Percentiles rank a stretch among this genome's conserved stretches.
These are phyloP conservation scores for Caenorhabditis drosophilae DNA, from an alignment of 2,888 invertebrate genomes.

Conservation along the genomic window DNA sequence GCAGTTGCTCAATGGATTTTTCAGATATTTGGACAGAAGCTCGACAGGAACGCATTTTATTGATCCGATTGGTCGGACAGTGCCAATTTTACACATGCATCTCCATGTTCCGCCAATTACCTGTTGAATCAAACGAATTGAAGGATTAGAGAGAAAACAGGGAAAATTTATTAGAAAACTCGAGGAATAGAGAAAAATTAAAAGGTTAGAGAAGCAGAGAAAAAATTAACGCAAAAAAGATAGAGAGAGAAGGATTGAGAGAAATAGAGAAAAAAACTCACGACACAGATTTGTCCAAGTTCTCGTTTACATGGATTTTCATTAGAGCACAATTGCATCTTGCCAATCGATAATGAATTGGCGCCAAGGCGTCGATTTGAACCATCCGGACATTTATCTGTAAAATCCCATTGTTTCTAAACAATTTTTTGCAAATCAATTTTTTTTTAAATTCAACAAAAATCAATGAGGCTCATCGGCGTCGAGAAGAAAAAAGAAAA, in stretches of 20 bases:
- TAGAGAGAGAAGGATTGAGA: too few relatives aligned
- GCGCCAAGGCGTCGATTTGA: conserved; percentile 22
- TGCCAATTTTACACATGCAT: conserved; percentile 67
- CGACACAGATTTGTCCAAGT: conserved; percentile 64
- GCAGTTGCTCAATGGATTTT: conserved; percentile 52
- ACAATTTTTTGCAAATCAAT: background rate
- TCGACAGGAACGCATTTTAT: conserved; percentile 59
- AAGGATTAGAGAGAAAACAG: too few relatives aligned
- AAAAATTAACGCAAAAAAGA: too few relatives aligned
- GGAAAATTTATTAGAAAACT: conserved; percentile 3
- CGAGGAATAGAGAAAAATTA: too few relatives aligned
- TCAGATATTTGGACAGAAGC: conserved; percentile 52
- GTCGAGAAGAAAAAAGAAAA: too few relatives aligned
- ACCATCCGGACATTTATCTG: conserved; percentile 31
- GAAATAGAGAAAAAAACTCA: conserved; percentile 32
- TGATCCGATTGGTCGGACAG: conserved; percentile 62
- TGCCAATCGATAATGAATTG: conserved; percentile 37
- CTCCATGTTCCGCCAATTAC: conserved; percentile 61
- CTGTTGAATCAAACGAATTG: too few relatives aligned
- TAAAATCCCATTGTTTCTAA: conserved; percentile 1
- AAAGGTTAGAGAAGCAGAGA: too few relatives aligned
- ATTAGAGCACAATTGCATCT: conserved; percentile 38
- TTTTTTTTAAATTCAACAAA: background rate
- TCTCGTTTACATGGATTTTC: conserved; percentile 48
- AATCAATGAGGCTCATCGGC: too few relatives aligned